Percentiles rank a stretch among this genome's conserved stretches.
These are phyloP conservation scores for Cerceris ruficornis DNA, from an alignment of 2,888 invertebrate genomes.

Conservation along the genomic window DNA sequence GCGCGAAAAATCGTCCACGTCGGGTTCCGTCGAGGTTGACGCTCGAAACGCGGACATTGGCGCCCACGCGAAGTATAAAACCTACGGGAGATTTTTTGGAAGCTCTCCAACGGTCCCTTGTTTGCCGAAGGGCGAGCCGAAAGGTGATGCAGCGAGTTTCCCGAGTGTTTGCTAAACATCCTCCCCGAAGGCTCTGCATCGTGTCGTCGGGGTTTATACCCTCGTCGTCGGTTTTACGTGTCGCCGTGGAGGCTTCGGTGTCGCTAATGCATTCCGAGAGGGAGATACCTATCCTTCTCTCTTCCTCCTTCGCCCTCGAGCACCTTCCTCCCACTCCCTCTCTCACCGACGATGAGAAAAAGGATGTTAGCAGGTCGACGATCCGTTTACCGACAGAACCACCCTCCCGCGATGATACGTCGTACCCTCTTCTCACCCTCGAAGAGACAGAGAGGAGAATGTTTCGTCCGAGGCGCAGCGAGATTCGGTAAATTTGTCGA, in stretches of 20 bases:
- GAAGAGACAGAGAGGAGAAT: too few species aligned
- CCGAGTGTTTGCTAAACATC: constrained; percentile 77
- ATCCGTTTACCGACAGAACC: not conserved
- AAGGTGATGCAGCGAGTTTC: constrained; percentile 76
- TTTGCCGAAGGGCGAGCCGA: constrained; percentile 67
- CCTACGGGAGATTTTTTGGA: constrained; percentile 65
- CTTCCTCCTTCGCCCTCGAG: not conserved
- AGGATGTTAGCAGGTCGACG: constrained; percentile 7
- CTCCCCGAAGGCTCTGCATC: constrained; percentile 53
- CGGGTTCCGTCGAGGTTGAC: constrained; percentile 6
- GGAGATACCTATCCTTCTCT: not conserved
- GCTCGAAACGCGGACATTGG: constrained; percentile 33
- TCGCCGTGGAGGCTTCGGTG: constrained; percentile 35
- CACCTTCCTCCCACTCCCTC: too few species aligned
- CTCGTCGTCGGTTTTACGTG: constrained; percentile 43
- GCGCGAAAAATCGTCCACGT: constrained; percentile 1
- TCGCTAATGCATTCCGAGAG: constrained; percentile 58
- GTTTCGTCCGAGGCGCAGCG: too few species aligned
- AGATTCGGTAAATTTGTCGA: too few species aligned
- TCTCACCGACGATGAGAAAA: not conserved
- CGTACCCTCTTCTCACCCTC: too few species aligned
- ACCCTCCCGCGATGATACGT: too few species aligned
- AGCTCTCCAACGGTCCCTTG: constrained; percentile 67
- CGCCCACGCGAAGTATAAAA: constrained; percentile 42
- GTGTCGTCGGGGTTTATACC: constrained; percentile 48